Conservation (phyloP, 2,888 invertebrate species). For the Leucophora obtusa region DNA sequence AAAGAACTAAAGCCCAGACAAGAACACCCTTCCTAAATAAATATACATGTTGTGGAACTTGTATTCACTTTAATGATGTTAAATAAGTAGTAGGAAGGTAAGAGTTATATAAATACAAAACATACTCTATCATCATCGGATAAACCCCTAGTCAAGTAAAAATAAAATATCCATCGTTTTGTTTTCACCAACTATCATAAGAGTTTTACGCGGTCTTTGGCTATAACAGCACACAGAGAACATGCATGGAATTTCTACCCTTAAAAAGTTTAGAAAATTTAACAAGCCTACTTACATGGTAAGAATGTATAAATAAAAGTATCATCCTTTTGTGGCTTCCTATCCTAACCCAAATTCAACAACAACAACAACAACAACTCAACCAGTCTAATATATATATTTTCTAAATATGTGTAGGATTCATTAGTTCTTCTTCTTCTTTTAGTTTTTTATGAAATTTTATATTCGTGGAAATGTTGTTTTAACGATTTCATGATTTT, state of each 20-base stretch:
- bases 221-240: background rate
- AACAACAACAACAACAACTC: slow-evolving; percentile 2
- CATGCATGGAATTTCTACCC: background rate
- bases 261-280: slow-evolving; percentile 22
- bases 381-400: background rate
- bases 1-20: background rate
- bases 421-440: background rate
- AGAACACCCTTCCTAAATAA: background rate
- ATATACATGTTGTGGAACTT: background rate
- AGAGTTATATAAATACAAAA: background rate
- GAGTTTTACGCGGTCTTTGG: background rate
- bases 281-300: slow-evolving; percentile 34
- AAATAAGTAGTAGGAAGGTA: background rate
- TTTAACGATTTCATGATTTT: slow-evolving; percentile 39
- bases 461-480: slow-evolving; percentile 45
- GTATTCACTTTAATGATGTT: background rate
- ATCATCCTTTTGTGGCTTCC: slow-evolving; percentile 42
- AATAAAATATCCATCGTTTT: slow-evolving; percentile 17
- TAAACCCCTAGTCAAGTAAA: background rate
- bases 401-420: background rate
- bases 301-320: slow-evolving; percentile 19
- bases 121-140: background rate
- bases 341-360: slow-evolving; percentile 10
- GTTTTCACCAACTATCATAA: slow-evolving; percentile 13
- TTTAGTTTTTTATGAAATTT: slow-evolving; percentile 27